Evolutionary conservation across 1,140 invertebrate species (phyloP).

Genomic region (Mizuhopecten yessoensis): DNA sequence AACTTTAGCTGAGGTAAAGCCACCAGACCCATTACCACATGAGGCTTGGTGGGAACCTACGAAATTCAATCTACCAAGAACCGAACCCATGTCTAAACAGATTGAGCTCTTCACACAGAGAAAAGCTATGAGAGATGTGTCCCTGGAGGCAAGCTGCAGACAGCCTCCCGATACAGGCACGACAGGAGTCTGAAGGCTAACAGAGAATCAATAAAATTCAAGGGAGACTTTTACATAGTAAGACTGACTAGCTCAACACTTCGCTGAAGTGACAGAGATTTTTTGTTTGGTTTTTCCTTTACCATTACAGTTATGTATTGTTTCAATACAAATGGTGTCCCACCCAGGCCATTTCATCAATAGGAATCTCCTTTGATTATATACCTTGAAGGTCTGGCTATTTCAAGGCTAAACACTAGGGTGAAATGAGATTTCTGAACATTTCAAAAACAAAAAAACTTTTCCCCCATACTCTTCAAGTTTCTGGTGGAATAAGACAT

Average conservation of each 20-base stretch:
- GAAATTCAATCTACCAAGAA: conserved; percentile 11
- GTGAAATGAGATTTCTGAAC: too few species aligned
- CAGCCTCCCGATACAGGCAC: not conserved
- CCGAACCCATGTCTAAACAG: not conserved
- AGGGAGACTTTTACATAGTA: not conserved
- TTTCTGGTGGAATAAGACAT: too few species aligned
- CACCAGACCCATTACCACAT: conserved; percentile 21
- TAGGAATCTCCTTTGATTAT: too few species aligned
- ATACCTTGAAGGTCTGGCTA: not conserved
- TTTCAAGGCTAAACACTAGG: too few species aligned
- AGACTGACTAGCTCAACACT: not conserved
- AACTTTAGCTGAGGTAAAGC: not conserved
- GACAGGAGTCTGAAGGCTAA: not conserved
- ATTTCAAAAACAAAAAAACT: too few species aligned
- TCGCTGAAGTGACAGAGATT: not conserved
- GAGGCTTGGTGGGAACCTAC: not conserved
- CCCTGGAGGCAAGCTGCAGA: not conserved
- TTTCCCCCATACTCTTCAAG: too few species aligned
- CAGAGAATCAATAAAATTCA: not conserved
- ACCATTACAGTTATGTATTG: not conserved
- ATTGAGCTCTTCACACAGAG: conserved; percentile 12
- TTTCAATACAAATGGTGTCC: not conserved
- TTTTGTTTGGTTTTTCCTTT: not conserved
- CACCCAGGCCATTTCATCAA: not conserved
- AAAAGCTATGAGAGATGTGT: not conserved